Conservation (phyloP, 2,888 invertebrate species). For the Stenolophus ochropezus region DNA sequence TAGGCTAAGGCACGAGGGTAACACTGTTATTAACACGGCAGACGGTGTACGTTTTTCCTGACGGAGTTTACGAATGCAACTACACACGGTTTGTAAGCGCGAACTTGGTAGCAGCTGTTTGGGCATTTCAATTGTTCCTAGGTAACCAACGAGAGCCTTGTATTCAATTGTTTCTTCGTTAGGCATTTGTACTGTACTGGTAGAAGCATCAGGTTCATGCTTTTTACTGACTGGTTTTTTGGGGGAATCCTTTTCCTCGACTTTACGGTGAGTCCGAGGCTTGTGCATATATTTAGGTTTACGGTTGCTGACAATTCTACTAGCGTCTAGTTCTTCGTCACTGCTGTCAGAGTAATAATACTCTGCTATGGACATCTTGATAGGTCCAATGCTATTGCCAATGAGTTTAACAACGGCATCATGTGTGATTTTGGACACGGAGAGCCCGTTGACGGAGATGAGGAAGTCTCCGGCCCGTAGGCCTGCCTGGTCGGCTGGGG, state of each 20-base stretch:
- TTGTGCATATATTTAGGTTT: conserved; percentile 79
- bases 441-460: conserved; percentile 92
- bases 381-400: conserved; percentile 88
- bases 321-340: conserved; percentile 82
- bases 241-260: conserved; percentile 35
- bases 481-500: conserved; percentile 93
- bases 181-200: conserved; percentile 61
- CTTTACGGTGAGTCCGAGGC: conserved; percentile 65
- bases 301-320: conserved; percentile 74
- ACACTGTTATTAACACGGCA: conserved; percentile 88
- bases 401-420: conserved; percentile 95
- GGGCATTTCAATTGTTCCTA: conserved; percentile 97
- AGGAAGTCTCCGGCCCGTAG: conserved; percentile 94
- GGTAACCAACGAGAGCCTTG: conserved; percentile 92
- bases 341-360: conserved; percentile 91
- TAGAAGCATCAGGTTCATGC: conserved; percentile 55
- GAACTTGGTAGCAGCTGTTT: conserved; percentile 85
- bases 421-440: conserved; percentile 93
- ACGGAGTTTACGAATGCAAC: conserved; percentile 90
- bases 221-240: conserved; percentile 48
- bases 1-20: conserved; percentile 86
- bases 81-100: conserved; percentile 86
- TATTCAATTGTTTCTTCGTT: conserved; percentile 79
- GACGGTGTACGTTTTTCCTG: conserved; percentile 92
- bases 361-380: conserved; percentile 90